These are phyloP conservation scores for Myotis vivesi DNA, from an alignment of 2,797 vertebrate species.

Conservation along the genomic window DNA sequence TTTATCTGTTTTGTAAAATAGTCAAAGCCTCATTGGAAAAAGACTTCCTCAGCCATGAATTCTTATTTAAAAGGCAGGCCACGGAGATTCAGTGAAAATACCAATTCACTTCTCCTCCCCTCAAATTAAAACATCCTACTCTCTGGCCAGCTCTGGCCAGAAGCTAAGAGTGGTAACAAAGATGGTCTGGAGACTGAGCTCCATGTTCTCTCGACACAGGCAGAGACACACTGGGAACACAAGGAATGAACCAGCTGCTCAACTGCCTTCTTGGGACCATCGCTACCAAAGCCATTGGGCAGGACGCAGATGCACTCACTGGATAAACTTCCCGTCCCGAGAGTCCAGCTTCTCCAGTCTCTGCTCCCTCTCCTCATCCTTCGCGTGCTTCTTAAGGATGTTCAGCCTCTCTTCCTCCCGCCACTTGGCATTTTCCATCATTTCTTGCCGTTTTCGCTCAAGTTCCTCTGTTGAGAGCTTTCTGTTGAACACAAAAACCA, in stretches of 20 bases:
- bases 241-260: not conserved
- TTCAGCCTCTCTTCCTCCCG: slow-evolving; percentile 90
- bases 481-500: slow-evolving; percentile 79
- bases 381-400: slow-evolving; percentile 90
- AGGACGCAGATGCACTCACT: slow-evolving; percentile 86
- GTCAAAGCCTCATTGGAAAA: slow-evolving; percentile 50
- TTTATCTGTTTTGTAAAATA: slow-evolving; percentile 51
- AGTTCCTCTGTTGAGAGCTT: slow-evolving; percentile 91
- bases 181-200: not conserved
- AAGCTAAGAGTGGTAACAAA: not conserved
- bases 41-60: slow-evolving; percentile 1
- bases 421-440: slow-evolving; percentile 93
- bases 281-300: rapidly evolving
- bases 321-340: slow-evolving; percentile 90
- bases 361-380: slow-evolving; percentile 90
- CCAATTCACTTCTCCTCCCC: not conserved
- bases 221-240: not conserved
- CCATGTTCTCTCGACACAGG: not conserved
- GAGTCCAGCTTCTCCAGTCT: slow-evolving; percentile 84
- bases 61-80: slow-evolving; percentile 50
- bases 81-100: slow-evolving; percentile 32
- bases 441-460: slow-evolving; percentile 89
- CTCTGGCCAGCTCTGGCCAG: slow-evolving; percentile 40
- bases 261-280: not conserved
- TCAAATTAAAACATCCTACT: slow-evolving; percentile 6